Percentiles rank a stretch among this genome's conserved stretches.
phyloP scores from a whole-genome alignment of 2,113 vertebrate genomes.

The Mellivora capensis region DNA sequence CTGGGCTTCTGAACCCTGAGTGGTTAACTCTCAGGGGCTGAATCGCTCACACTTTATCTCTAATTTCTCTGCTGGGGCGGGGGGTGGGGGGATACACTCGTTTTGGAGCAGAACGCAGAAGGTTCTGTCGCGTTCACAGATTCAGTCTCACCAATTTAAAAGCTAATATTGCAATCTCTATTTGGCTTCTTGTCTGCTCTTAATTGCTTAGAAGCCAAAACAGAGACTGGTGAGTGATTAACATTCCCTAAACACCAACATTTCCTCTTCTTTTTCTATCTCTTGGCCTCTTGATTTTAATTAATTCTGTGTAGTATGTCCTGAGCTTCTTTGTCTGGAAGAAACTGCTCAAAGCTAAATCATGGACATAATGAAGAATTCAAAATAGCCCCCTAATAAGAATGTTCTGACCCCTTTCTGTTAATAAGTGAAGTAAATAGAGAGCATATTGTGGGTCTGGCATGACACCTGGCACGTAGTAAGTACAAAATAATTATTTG shows the following conservation, averaged over 20 bases:
- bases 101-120: background rate
- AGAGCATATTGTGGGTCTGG: conserved; percentile 35
- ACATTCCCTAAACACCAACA: conserved; percentile 43
- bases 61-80: background rate
- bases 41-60: background rate
- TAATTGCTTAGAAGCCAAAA: conserved; percentile 65
- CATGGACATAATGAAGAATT: background rate
- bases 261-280: conserved; percentile 40
- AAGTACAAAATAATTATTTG: conserved; percentile 17
- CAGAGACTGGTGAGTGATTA: conserved; percentile 57
- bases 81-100: background rate
- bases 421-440: conserved; percentile 1
- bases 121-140: background rate
- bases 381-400: background rate
- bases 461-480: background rate
- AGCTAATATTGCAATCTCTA: conserved; percentile 27
- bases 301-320: conserved; percentile 47
- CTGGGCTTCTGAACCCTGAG: background rate
- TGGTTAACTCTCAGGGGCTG: rapidly evolving
- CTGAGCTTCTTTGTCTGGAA: conserved; percentile 16
- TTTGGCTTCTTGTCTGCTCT: conserved; percentile 55
- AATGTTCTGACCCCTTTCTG: background rate
- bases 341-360: conserved; percentile 25
- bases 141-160: conserved; percentile 48
- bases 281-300: conserved; percentile 58